These are phyloP conservation scores for Pissodes strobi DNA, from an alignment of 1,140 invertebrate species.

Conservation along the genomic window DNA sequence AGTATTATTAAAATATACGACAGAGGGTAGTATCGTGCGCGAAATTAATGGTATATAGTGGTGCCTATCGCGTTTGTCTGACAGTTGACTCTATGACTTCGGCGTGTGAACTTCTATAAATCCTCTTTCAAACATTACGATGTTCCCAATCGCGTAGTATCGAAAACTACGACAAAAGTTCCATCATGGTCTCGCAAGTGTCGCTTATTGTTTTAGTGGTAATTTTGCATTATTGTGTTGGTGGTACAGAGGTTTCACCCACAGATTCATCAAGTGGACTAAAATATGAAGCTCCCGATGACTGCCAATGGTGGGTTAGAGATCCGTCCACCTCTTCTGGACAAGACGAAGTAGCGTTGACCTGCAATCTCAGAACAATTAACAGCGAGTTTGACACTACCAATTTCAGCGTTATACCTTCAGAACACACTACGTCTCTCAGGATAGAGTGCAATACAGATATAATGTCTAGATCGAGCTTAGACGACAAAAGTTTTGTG, in stretches of 20 bases:
- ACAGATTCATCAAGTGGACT: slow-evolving; percentile 59
- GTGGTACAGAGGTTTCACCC: slow-evolving; percentile 1
- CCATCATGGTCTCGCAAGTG: background rate
- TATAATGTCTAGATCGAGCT: slow-evolving; percentile 70
- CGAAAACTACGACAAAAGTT: background rate
- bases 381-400: slow-evolving; percentile 84
- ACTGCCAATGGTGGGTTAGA: slow-evolving; percentile 75
- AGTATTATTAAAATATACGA: slow-evolving; percentile 27
- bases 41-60: slow-evolving; percentile 9
- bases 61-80: background rate
- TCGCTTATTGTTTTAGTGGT: background rate
- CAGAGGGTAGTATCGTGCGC: background rate
- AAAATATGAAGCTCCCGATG: slow-evolving; percentile 80
- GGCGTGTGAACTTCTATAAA: background rate
- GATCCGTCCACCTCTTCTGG: slow-evolving; percentile 58
- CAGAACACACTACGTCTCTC: slow-evolving; percentile 79
- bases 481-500: slow-evolving; percentile 77
- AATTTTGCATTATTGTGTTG: background rate
- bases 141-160: background rate
- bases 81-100: slow-evolving; percentile 7
- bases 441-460: slow-evolving; percentile 77
- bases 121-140: background rate
- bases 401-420: slow-evolving; percentile 84
- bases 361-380: slow-evolving; percentile 77
- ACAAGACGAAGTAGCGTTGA: slow-evolving; percentile 74